Base-by-base conservation (phyloP, 2,113 vertebrate genomes). In the Rattus rattus region DNA sequence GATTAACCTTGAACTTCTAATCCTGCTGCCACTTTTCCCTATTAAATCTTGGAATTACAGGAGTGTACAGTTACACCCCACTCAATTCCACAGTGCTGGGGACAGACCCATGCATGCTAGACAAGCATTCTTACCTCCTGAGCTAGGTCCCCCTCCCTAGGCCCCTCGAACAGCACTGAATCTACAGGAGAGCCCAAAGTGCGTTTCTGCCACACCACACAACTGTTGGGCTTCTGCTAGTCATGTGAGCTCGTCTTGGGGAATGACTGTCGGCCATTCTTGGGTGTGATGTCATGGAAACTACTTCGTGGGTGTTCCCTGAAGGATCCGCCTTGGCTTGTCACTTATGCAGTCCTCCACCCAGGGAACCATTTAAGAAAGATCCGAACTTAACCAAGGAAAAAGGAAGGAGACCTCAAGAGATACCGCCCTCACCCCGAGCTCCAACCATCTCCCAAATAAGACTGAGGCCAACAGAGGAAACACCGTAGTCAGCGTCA, bases 241-340 rank as follows among this genome's bases (percentile, higher is more conserved):
- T 26, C 2, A 0, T 2, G 47, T 54, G 1, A 10, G 70, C 8
- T 0, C 56, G 4, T 81, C 90, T 73, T 19, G 14, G 52, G 69
- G 67, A 90, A 24, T 33, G 17, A 5, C 10, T 0, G 36, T 20
- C 47, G 49, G 8, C 8, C 52, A 0, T 54, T 17, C 39, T n/a
- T 26, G 67, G 63, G 56, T n/a, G 1, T 5, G n/a, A 65, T 22
- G 1, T 36, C 28, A 0, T 8, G 43, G 56, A 61, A 20, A 22
- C 3, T 20, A 39, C 70, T 17, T 85, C 43, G 7, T 72, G 77
- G 90, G 14, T 14, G 26, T 49, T 61, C 76, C 36, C 43, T 73
- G 54, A 54, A 20, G 61, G 39, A 33, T 47, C 22, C 69, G 84
- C 67, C 79, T 72, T n/a, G 28, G 20, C 14, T 0, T 47, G 0